Evolutionary conservation across 2,113 vertebrate genomes (phyloP).

Genomic region (Xenus cinereus): DNA sequence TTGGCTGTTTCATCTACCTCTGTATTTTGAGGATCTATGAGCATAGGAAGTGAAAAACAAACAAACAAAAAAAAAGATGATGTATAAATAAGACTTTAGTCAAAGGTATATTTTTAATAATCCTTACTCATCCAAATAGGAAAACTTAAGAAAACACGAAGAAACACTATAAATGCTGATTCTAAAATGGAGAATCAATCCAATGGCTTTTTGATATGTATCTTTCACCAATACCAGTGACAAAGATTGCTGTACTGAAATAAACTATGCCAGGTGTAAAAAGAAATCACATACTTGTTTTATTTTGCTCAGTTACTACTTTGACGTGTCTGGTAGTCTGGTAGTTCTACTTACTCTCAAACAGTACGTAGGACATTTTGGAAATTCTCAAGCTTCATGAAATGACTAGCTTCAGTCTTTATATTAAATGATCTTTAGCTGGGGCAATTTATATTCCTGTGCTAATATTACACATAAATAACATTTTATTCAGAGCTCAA

Average conservation of each 20-base stretch:
- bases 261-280: background rate
- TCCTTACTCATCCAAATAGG: background rate
- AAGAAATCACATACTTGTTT: background rate
- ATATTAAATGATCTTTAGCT: background rate
- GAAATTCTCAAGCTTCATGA: background rate
- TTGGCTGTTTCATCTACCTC: background rate
- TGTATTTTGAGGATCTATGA: background rate
- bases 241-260: background rate
- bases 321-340: background rate
- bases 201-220: background rate
- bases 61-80: background rate
- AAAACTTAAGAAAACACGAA: background rate
- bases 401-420: background rate
- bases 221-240: background rate
- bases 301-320: background rate
- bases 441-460: background rate
- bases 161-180: background rate
- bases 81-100: background rate
- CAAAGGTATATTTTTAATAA: background rate
- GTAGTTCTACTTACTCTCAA: background rate
- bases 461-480: background rate
- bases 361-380: background rate
- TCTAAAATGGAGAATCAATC: background rate
- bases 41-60: background rate
- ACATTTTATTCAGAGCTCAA: background rate